Conservation (phyloP, 2,113 vertebrate species). For the Antechinus stuartii region DNA sequence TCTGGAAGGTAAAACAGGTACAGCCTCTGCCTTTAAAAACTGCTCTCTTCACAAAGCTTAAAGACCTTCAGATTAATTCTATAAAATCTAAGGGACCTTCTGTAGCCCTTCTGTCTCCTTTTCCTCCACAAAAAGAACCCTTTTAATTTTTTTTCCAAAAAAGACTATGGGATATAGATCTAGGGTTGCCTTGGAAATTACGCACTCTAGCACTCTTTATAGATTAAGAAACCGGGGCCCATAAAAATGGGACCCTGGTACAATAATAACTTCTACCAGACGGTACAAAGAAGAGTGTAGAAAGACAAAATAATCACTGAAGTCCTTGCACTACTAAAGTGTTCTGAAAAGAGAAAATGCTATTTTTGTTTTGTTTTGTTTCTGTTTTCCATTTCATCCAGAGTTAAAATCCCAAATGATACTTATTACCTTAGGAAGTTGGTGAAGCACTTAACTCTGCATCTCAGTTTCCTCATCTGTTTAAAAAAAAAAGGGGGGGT, state of each 20-base stretch:
- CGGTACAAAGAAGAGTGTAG: not conserved
- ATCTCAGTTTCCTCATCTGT: constrained; percentile 60
- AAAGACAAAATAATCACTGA: not conserved
- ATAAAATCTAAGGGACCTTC: constrained; percentile 6
- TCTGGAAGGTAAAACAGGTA: not conserved
- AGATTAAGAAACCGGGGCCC: not conserved
- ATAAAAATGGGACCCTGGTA: not conserved
- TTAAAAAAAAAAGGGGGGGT: not conserved
- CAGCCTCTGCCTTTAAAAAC: not conserved
- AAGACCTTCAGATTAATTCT: not conserved
- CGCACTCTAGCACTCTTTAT: not conserved
- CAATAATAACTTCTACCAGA: not conserved
- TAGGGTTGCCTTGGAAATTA: not conserved
- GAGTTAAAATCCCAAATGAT: not conserved
- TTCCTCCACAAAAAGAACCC: not conserved
- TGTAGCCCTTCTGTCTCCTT: not conserved
- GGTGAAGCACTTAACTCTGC: not conserved
- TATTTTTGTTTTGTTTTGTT: not conserved
- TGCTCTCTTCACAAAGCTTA: not conserved
- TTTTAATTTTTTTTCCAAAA: not conserved
- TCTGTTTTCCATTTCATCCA: not conserved
- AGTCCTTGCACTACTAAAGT: not conserved
- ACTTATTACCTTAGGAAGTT: not conserved
- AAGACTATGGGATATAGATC: not conserved
- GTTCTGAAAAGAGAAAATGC: not conserved